Evolutionary conservation across 2,888 invertebrate genomes (phyloP), one percentile per base, ranked within the genome.

Genomic region (Thecocarcelia acutangulata): DNA sequence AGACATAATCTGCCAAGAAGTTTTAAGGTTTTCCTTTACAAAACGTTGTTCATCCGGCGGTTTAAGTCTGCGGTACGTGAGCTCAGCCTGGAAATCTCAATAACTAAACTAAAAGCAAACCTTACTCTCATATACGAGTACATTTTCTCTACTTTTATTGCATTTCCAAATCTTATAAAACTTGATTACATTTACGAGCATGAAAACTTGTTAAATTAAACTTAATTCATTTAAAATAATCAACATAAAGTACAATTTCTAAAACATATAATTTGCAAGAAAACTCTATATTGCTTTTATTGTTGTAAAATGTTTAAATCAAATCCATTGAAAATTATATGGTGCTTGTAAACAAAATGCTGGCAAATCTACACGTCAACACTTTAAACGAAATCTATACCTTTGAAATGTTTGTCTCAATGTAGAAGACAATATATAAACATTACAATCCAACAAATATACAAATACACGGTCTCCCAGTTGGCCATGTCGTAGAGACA

Each of bases 341-440:
- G 50, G 13, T 64, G 46, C 37, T 56, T 15, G 73, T 56, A 69
- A 72, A 77, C 77, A 74, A 82, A 66, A 64, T 74, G 82, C 54
- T 78, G 21, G 77, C 77, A 82, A 82, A 82, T 82, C 77, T 74
- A 70, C 82, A 82, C 82, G 82, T 82, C 82, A 82, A 82, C 82
- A 82, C 82, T 78, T 82, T 70, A 28, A 70, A 59, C 46, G 69
- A 78, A 74, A 74, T 82, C 68, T 59, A 66, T 50, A 59, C 15
- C 19, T 63, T 44, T 44, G 8, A 42, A 72, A 46, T 54, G 21
- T 9, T 54, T 63, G 46, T 46, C 64, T 64, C 54, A 44, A 54
- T 44, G 33, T 33, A 8, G 4, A 44, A 28, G 44, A 42, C 13
- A 44, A 42, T 63, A 19, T 73, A 19, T 54, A 24, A 33, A 17